Base-by-base conservation (phyloP, 1,140 invertebrate species). In the Conus betulinus region DNA sequence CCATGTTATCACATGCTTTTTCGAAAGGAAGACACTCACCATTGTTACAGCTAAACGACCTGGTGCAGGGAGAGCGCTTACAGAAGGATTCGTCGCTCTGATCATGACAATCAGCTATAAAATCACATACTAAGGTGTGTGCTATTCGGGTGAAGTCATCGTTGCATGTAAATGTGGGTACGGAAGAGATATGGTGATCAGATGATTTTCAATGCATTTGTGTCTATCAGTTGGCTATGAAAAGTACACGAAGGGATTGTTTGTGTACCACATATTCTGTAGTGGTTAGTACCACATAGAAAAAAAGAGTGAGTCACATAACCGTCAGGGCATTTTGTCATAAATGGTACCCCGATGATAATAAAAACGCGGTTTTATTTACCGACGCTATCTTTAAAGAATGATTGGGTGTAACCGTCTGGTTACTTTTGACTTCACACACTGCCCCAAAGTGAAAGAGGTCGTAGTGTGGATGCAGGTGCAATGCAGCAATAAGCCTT, bases 301-400 rank as follows among this genome's bases (percentile, higher is more conserved):
- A 86, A 11, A 53, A 86, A 86, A 5, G n/a, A 17, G 60, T 86
- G 84, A 4, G 84, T 86, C 67, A 86, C 67, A 20, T 86, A 67
- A 53, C 84, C 84, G 3, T 25, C 27, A 17, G 10, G 7, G 39
- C 84, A 85, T 7, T 39, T 39, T 39, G 39, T 39, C 39, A 39
- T 39, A 39, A 39, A 39, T 3, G 0, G 39, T 1, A 39, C 0
- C 3, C 39, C 39, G 39, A n/a, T n/a, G 39, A 39, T 39, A 39
- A 39, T 3, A 39, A 39, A 39, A 39, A 39, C 3, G 39, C 39
- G 3, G 39, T 0, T 39, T 39, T 39, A 39, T 39, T 39, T 39
- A 39, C 39, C 3, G 39, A 39, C 3, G 3, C 39, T 39, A 39
- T 39, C 39, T 39, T 39, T 39, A 39, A 39, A 39, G 39, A 39